Base-by-base conservation (phyloP, 2,888 invertebrate species). In the Elysia crispata region DNA sequence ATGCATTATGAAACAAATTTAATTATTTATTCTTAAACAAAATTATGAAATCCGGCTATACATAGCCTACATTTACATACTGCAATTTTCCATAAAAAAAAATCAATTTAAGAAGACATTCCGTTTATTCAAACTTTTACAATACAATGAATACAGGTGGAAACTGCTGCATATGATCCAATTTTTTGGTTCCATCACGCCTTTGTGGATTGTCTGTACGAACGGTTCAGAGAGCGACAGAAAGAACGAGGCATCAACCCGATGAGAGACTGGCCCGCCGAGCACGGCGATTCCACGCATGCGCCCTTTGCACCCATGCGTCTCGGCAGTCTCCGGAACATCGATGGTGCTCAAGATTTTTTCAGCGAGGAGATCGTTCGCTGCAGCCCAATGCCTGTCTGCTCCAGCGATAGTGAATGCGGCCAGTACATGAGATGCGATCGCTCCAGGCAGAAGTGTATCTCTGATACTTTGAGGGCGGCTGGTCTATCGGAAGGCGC, bases 281-380 rank as follows among this genome's bases (percentile, higher is more conserved):
- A 82, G 49, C 82, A 81, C 64, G 85, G 84, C 8, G 76, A 83
- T 18, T 30, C 76, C 23, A 64, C 66, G 8, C 83, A 84, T 76
- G 75, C 82, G 15, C 83, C 83, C 11, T 84, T 84, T 72, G 77
- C 81, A 1, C 83, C 86, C 5, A 85, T 89, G 83, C 85, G 89
- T 6, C 76, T 89, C 30, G 86, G 87, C 3, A 85, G 85, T 30
- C 80, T 88, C 25, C 81, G 85, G 31, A 88, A 87, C 76, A 87
- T 87, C 25, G 87, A 89, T 79, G 88, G 88, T 18, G 77, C 84
- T 23, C 86, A 86, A 66, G 83, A 88, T 64, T 83, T 83, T 50
- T 86, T 88, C 81, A 74, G 76, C 30, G 72, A 62, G 18, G 79
- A 77, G 41, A 74, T 84, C 28, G 64, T 73, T 1, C 86, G 86